Evolutionary conservation across 92 coral and sea anemone species (phyloP), one percentile per base, ranked within the genome.

Genomic region (Virgularia gustaviana): DNA sequence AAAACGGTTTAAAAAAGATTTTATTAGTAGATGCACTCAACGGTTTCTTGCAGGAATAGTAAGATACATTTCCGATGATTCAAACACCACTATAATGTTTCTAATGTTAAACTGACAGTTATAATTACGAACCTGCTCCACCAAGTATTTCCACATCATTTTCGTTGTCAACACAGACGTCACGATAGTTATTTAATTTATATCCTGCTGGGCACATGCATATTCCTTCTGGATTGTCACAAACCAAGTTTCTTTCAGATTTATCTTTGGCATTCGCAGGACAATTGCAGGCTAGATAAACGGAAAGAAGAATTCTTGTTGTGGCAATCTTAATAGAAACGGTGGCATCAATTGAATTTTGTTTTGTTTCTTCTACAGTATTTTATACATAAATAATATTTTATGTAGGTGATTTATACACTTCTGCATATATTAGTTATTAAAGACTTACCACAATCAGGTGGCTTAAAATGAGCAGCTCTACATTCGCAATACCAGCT

Each of bases 401-500:
- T n/a, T n/a, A n/a, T n/a, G n/a, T n/a, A n/a, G n/a, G n/a, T n/a
- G n/a, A n/a, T n/a, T n/a, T n/a, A n/a, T n/a, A n/a, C n/a, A n/a
- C n/a, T n/a, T n/a, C n/a, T n/a, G n/a, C n/a, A n/a, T n/a, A n/a
- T n/a, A n/a, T n/a, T n/a, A n/a, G n/a, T n/a, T n/a, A n/a, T n/a
- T n/a, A n/a, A n/a, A n/a, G n/a, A 19, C 57, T 68, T 68, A 68
- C 75, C 75, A 22, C 75, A 68, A 49, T 68, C 75, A 9, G 75
- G 75, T 31, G 75, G 61, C 23, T 49, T 68, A n/a, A 68, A 68
- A 31, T 28, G 75, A 31, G 29, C 27, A 15, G 43, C 19, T 20
- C 32, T 68, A 18, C 75, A 68, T 0, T 47, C 45, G 51, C 75
- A 68, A 51, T 68, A 68, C 75, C 75, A 51, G 19, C 61, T 51